Evolutionary conservation across 2,888 invertebrate genomes (phyloP).

Genomic region (Vannuccia rotundouncinata): DNA sequence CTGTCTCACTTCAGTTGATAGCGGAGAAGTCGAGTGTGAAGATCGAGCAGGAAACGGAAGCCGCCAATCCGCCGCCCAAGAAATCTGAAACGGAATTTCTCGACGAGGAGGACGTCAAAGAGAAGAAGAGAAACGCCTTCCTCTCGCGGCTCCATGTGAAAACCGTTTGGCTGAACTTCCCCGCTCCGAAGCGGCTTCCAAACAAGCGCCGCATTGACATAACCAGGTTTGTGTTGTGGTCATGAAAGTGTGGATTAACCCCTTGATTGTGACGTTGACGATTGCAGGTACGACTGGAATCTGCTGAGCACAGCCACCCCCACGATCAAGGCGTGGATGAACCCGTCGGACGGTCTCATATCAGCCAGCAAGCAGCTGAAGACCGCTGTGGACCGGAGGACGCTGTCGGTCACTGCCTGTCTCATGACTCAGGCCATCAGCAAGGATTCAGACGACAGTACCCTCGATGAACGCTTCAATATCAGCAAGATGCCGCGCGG

Average conservation of each 20-base stretch:
- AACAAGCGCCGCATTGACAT: constrained; percentile 88
- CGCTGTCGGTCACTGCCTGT: constrained; percentile 74
- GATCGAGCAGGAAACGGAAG: not conserved
- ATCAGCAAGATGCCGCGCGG: not conserved
- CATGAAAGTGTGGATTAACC: no score
- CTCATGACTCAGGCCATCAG: constrained; percentile 72
- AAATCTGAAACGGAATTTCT: not conserved
- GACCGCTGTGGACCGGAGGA: constrained; percentile 62
- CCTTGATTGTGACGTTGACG: no score
- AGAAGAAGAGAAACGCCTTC: constrained; percentile 29
- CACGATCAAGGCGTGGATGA: constrained; percentile 95
- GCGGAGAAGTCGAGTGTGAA: not conserved
- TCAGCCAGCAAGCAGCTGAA: constrained; percentile 74
- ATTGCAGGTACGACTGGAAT: constrained; percentile 91
- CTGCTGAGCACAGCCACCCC: constrained; percentile 87
- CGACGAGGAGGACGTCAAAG: not conserved
- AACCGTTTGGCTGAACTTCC: constrained; percentile 91
- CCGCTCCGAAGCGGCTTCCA: constrained; percentile 86
- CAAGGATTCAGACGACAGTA: not conserved
- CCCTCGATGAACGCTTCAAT: not conserved
- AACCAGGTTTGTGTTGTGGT: constrained; percentile 64
- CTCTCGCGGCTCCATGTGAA: constrained; percentile 30
- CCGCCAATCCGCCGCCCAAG: not conserved
- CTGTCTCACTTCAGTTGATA: not conserved
- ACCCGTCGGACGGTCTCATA: constrained; percentile 82